Evolutionary conservation across 2,797 vertebrate genomes (phyloP).

Genomic region (Naso thynnoides): DNA sequence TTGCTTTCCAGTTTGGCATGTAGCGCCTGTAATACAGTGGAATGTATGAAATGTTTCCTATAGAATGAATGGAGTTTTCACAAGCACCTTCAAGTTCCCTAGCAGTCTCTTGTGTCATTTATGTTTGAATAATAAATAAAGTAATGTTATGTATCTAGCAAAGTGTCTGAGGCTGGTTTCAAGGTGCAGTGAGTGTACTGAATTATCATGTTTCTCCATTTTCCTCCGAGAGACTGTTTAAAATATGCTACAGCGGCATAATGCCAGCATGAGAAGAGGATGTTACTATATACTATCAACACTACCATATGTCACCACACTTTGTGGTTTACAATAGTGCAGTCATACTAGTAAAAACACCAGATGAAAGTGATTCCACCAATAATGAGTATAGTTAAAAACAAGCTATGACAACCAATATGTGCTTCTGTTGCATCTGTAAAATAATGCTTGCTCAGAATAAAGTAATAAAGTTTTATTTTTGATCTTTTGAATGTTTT

Average conservation of each 20-base stretch:
- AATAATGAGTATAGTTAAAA: not conserved
- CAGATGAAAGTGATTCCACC: not conserved
- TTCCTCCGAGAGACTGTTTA: conserved; percentile 1
- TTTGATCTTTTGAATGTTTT: conserved; percentile 26
- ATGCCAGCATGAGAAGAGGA: not conserved
- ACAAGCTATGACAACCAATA: not conserved
- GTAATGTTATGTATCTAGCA: not conserved
- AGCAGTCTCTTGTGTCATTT: conserved; percentile 9
- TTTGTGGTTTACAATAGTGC: not conserved
- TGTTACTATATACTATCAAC: not conserved
- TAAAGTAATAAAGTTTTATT: conserved; percentile 56
- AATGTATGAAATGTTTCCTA: too few relatives aligned
- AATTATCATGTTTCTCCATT: conserved; percentile 8
- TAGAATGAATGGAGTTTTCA: not conserved
- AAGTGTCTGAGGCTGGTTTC: not conserved
- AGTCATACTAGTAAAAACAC: conserved; percentile 1
- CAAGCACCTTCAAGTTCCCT: not conserved
- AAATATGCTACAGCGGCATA: not conserved
- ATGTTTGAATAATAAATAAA: too few relatives aligned
- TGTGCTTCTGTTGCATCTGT: conserved; percentile 15
- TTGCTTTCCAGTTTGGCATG: not conserved
- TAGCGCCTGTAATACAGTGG: not conserved
- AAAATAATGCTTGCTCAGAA: conserved; percentile 37
- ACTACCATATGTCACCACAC: not conserved
- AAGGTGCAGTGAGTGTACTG: not conserved